A percentile compares a stretch with the other conserved stretches of the same genome.
phyloP scores from a whole-genome alignment of 92 coral and sea anemone species.

The Isaurus tuberculatus region DNA sequence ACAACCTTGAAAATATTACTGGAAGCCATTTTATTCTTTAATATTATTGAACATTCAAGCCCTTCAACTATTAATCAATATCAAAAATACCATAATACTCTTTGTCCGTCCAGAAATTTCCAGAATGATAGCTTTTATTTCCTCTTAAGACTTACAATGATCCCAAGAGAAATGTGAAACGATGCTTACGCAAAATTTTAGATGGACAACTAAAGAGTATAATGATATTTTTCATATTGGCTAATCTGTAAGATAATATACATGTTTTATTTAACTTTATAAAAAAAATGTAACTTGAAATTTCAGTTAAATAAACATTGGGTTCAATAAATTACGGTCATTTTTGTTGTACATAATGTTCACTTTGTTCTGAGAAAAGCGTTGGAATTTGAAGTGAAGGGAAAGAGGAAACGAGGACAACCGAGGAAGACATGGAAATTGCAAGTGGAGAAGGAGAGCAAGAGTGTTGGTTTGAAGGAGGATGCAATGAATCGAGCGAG shows the following conservation, averaged over 20 bases:
- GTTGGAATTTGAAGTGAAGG: conserved; percentile 11
- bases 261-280: conserved; percentile 7
- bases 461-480: conserved; percentile 15
- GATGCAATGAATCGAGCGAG: conserved; percentile 24
- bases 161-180: conserved; percentile 11
- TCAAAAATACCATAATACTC: conserved; percentile 9
- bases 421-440: conserved; percentile 3
- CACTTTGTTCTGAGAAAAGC: conserved; percentile 1
- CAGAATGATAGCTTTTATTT: conserved; percentile 8
- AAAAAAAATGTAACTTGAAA: conserved; percentile 7
- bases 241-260: conserved; percentile 5
- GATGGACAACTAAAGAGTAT: conserved; percentile 1
- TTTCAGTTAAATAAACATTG: background rate
- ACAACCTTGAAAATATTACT: background rate
- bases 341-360: conserved; percentile 11
- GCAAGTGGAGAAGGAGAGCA: conserved; percentile 10
- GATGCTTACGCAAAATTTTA: conserved; percentile 8
- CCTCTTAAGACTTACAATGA: conserved; percentile 4
- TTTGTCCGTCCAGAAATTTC: background rate
- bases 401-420: conserved; percentile 11
- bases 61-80: conserved; percentile 13
- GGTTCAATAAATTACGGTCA: conserved; percentile 6
- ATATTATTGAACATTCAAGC: conserved; percentile 8
- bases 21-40: background rate
- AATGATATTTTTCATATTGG: conserved; percentile 5